Conservation (phyloP, 2,888 invertebrate species). For the Watsonalla binaria region DNA sequence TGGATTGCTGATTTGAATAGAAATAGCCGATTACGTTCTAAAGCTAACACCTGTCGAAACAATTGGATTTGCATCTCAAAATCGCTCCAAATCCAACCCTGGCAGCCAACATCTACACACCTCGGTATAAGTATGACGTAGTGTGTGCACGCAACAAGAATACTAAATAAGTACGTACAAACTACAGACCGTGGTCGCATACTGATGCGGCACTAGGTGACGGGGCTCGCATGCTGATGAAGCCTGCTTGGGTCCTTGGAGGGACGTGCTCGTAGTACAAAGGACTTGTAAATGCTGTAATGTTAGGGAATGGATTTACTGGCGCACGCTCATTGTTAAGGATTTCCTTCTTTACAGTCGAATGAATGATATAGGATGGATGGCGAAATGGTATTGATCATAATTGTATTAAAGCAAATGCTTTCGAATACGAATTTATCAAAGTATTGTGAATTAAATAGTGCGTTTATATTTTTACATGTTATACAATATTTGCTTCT, state of each 20-base stretch:
- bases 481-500: no score
- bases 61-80: background rate
- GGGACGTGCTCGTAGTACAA: conserved; percentile 29
- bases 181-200: conserved; percentile 26
- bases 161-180: conserved; percentile 28
- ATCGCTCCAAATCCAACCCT: conserved; percentile 39
- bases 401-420: background rate
- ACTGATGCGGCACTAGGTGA: conserved; percentile 34
- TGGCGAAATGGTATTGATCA: background rate
- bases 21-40: background rate
- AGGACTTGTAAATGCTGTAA: conserved; percentile 21
- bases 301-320: conserved; percentile 43
- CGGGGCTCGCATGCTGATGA: conserved; percentile 37
- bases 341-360: conserved; percentile 2
- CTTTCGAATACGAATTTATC: no score
- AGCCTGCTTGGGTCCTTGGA: conserved; percentile 43
- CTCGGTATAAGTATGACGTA: conserved; percentile 68
- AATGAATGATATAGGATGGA: background rate
- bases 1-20: background rate
- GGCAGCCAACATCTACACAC: conserved; percentile 42
- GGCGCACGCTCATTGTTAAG: conserved; percentile 31
- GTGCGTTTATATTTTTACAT: no score
- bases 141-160: conserved; percentile 58
- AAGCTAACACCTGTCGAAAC: background rate
- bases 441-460: no score